These are phyloP conservation scores for Cathartes aura DNA, from an alignment of 2,113 vertebrate species.

Conservation along the genomic window DNA sequence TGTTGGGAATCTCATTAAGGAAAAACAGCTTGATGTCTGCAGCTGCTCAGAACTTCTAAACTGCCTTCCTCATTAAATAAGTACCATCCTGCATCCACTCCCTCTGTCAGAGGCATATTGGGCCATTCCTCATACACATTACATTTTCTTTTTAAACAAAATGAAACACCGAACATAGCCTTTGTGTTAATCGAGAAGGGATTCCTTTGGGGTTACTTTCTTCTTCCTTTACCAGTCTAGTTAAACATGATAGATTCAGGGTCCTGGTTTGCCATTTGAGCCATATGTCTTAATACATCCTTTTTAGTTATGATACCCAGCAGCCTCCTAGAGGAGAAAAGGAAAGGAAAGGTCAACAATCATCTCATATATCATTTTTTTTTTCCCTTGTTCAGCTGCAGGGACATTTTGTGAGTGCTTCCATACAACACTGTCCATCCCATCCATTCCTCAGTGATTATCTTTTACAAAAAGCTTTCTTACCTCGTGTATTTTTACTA, in stretches of 20 bases:
- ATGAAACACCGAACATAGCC: conserved; percentile 40
- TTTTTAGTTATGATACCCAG: conserved; percentile 94
- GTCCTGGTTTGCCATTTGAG: conserved; percentile 99
- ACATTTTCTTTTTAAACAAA: conserved; percentile 62
- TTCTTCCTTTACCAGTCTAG: conserved; percentile 69
- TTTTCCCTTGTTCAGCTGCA: neutral
- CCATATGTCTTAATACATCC: conserved; percentile 97
- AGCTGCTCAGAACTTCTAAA: conserved; percentile 58
- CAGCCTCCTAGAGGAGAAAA: conserved; percentile 78
- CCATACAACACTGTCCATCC: neutral
- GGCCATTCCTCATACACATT: conserved; percentile 13
- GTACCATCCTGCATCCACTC: conserved; percentile 29
- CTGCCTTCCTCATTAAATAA: conserved; percentile 30
- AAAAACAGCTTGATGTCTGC: conserved; percentile 58
- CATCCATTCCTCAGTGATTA: neutral
- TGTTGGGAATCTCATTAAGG: conserved; percentile 48
- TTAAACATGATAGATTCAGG: conserved; percentile 99
- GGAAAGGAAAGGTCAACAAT: conserved; percentile 44
- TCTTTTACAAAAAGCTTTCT: neutral
- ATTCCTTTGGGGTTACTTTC: conserved; percentile 53
- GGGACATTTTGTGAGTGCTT: neutral
- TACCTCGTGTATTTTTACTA: neutral
- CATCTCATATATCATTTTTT: neutral
- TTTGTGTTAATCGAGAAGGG: conserved; percentile 48
- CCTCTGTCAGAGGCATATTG: conserved; percentile 43